A percentile compares a stretch with the other conserved stretches of the same genome.
phyloP scores from a whole-genome alignment of 2,797 vertebrate species.

The Siniperca obscura region DNA sequence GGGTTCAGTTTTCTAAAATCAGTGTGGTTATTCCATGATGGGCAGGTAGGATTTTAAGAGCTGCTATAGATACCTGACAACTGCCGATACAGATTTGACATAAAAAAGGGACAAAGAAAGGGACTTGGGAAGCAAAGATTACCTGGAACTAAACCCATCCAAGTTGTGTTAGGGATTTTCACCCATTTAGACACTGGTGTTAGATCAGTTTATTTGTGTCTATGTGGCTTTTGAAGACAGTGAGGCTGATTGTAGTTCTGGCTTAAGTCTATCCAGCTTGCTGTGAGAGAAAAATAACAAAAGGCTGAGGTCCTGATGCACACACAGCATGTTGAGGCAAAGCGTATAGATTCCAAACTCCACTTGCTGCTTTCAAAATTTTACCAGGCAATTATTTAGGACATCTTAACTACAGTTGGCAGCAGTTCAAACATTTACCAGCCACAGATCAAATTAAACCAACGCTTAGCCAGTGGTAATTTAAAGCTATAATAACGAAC shows the following conservation, averaged over 20 bases:
- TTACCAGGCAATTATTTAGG: constrained; percentile 22
- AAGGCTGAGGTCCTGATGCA: constrained; percentile 31
- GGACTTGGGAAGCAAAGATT: not conserved
- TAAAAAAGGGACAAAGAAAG: constrained; percentile 1
- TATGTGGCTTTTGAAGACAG: not conserved
- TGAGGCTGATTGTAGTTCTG: constrained; percentile 36
- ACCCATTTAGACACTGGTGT: constrained; percentile 9
- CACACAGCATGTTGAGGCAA: constrained; percentile 46
- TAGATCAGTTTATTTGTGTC: constrained; percentile 17
- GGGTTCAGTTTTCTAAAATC: not conserved
- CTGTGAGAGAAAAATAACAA: constrained; percentile 28
- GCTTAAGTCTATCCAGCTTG: constrained; percentile 22
- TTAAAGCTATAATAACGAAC: not conserved
- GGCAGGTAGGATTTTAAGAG: constrained; percentile 18
- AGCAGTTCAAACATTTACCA: constrained; percentile 31
- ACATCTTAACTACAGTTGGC: not conserved
- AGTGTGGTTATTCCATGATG: not conserved
- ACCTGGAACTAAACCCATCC: constrained; percentile 20
- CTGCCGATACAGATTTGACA: constrained; percentile 1
- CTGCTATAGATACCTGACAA: constrained; percentile 32
- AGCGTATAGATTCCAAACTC: constrained; percentile 25
- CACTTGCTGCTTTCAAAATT: constrained; percentile 29
- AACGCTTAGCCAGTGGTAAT: not conserved
- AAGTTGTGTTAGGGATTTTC: not conserved
- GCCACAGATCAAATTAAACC: constrained; percentile 22